Evolutionary conservation across 2,888 invertebrate species (phyloP).

Genomic region (Nomada fabriciana): DNA sequence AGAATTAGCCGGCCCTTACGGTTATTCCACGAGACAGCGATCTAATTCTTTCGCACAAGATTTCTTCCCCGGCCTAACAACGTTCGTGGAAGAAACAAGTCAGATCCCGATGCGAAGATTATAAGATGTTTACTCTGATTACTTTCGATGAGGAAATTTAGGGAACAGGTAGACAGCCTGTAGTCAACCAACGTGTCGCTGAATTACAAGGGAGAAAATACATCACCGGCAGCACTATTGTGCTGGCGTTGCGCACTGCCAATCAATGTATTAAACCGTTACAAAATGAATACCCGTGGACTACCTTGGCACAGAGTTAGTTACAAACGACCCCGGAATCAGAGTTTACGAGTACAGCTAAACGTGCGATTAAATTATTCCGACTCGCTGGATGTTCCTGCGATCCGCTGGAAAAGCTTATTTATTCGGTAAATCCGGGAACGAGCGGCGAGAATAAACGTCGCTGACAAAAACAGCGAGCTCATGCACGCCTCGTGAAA

Average conservation of each 20-base stretch:
- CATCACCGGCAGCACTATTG: background rate
- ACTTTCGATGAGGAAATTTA: no score
- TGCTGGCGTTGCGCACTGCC: constrained; percentile 3
- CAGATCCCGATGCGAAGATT: no score
- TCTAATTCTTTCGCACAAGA: background rate
- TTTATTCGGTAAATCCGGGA: constrained; percentile 47
- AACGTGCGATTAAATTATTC: constrained; percentile 42
- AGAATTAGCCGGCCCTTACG: background rate
- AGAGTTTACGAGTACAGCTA: constrained; percentile 5
- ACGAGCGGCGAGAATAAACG: constrained; percentile 45
- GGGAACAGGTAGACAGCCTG: background rate
- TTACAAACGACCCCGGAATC: constrained; percentile 9
- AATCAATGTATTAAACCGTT: constrained; percentile 2
- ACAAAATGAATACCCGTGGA: constrained; percentile 7
- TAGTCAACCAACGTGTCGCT: background rate
- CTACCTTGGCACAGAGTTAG: background rate
- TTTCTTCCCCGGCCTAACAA: background rate
- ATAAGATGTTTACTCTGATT: no score
- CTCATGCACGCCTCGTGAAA: constrained; percentile 41
- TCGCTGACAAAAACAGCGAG: constrained; percentile 47
- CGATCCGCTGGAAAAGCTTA: constrained; percentile 14
- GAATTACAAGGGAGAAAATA: background rate
- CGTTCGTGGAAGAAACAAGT: no score
- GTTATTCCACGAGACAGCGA: background rate
- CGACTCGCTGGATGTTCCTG: constrained; percentile 22